These are phyloP conservation scores for Spea hammondii DNA, from an alignment of 2,797 vertebrate genomes.

Conservation along the genomic window DNA sequence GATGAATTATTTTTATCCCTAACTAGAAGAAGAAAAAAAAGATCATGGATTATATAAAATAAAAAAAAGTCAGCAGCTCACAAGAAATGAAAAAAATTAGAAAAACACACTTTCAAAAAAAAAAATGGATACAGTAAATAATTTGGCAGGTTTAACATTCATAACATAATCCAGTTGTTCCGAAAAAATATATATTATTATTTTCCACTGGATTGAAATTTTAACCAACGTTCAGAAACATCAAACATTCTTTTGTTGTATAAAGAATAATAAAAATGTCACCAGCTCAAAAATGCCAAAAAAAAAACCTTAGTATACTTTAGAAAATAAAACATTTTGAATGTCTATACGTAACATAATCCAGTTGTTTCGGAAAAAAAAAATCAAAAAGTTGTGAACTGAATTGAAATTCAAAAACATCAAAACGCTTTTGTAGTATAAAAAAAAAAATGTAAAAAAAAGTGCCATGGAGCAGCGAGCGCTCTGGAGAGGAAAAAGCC, in stretches of 20 bases:
- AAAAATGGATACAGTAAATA: too few species aligned
- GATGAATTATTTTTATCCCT: conserved; percentile 96
- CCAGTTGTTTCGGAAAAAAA: conserved; percentile 60
- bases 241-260: too few species aligned
- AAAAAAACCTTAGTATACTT: conserved; percentile 31
- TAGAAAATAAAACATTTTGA: conserved; percentile 57
- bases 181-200: too few species aligned
- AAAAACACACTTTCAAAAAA: too few species aligned
- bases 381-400: conserved; percentile 64
- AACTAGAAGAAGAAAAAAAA: conserved; percentile 66
- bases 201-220: too few species aligned
- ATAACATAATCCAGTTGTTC: too few species aligned
- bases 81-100: conserved; percentile 65
- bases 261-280: conserved; percentile 60
- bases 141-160: too few species aligned
- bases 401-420: conserved; percentile 95
- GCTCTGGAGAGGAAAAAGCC: conserved; percentile 70
- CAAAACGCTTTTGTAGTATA: conserved; percentile 75
- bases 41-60: too few species aligned
- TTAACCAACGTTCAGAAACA: too few species aligned
- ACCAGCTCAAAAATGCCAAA: conserved; percentile 64
- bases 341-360: conserved; percentile 60
- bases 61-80: conserved; percentile 55
- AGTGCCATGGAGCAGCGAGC: conserved; percentile 99
- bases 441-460: conserved; percentile 70